phyloP scores from a whole-genome alignment of 2,888 invertebrate species.

The Girardia tigrina region DNA sequence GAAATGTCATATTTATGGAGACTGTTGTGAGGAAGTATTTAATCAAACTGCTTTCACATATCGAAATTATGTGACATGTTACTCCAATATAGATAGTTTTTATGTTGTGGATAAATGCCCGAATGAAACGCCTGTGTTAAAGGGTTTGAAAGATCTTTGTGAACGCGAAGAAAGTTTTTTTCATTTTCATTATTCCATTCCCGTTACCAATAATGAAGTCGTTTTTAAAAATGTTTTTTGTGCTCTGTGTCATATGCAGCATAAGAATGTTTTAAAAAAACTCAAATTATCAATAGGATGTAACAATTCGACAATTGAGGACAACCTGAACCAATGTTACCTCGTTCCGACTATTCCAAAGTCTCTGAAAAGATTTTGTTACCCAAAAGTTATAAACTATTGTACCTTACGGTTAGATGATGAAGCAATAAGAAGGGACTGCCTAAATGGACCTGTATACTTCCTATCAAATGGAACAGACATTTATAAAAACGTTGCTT shows the following conservation, averaged over 20 bases:
- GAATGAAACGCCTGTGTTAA: neutral
- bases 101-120: neutral
- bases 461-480: neutral
- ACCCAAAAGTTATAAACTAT: neutral
- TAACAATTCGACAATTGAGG: neutral
- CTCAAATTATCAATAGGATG: neutral
- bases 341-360: neutral
- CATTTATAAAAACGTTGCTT: neutral
- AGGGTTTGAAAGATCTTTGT: neutral
- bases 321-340: neutral
- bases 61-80: neutral
- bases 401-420: neutral
- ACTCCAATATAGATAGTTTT: neutral
- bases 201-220: neutral
- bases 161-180: neutral
- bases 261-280: neutral
- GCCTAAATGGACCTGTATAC: neutral
- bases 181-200: neutral
- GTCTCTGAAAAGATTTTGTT: neutral
- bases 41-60: neutral
- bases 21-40: constrained; percentile 1
- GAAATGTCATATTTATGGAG: neutral
- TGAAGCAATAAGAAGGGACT: neutral
- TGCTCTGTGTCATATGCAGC: neutral
- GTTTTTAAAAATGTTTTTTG: constrained; percentile 1